Evolutionary conservation across 1,140 invertebrate species (phyloP).

Genomic region (Drosophila erecta): DNA sequence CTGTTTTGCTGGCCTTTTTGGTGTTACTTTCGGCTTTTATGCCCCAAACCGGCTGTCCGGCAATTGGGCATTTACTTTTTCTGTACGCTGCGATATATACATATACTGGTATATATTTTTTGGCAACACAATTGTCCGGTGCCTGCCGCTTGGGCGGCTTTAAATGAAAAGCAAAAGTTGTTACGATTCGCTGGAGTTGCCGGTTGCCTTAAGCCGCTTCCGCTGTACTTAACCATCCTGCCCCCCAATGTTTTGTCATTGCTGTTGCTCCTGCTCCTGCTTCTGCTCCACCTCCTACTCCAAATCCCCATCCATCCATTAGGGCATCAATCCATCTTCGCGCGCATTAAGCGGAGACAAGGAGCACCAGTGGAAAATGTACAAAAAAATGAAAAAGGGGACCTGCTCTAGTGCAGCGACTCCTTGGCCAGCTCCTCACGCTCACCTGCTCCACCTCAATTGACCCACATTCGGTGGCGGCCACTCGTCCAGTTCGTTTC

Average conservation of each 20-base stretch:
- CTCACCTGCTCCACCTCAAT: conserved; percentile 63
- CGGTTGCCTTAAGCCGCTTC: conserved; percentile 59
- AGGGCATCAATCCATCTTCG: conserved; percentile 59
- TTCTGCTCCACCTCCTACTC: too few relatives aligned
- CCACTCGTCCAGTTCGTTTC: conserved; percentile 50
- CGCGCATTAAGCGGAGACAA: conserved; percentile 58
- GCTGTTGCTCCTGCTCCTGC: too few relatives aligned
- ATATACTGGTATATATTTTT: conserved; percentile 3
- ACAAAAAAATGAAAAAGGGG: conserved; percentile 32
- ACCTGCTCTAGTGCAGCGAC: conserved; percentile 47
- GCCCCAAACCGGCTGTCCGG: conserved; percentile 58
- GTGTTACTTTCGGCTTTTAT: conserved; percentile 55
- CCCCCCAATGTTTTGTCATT: neutral
- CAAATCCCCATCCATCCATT: conserved; percentile 40
- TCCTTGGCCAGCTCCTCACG: conserved; percentile 29
- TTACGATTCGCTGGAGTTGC: conserved; percentile 65
- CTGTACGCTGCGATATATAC: neutral
- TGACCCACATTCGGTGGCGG: conserved; percentile 70
- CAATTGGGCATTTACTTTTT: conserved; percentile 40
- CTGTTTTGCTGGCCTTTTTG: conserved; percentile 48
- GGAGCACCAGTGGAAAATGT: conserved; percentile 14
- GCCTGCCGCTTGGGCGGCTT: conserved; percentile 62
- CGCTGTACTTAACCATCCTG: conserved; percentile 45
- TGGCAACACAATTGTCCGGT: conserved; percentile 50
- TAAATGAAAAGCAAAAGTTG: conserved; percentile 78